Percentiles rank a stretch among this genome's conserved stretches.
phyloP scores from a whole-genome alignment of 2,888 invertebrate species.

The Brachylomia viminalis region DNA sequence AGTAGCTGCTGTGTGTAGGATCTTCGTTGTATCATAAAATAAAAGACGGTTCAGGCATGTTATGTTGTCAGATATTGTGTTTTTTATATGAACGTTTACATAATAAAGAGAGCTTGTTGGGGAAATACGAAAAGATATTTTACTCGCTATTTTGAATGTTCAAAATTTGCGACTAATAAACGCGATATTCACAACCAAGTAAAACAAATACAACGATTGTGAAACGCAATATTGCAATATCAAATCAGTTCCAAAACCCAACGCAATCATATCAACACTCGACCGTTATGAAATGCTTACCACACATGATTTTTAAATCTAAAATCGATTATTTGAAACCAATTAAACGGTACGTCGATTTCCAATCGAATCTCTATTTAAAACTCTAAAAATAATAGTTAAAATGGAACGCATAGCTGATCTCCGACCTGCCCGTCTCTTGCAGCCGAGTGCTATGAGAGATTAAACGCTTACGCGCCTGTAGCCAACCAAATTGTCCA shows the following conservation, averaged over 20 bases:
- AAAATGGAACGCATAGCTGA: conserved; percentile 52
- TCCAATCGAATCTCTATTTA: conserved; percentile 52
- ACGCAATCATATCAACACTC: not conserved
- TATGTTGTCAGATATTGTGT: too few species aligned
- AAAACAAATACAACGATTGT: not conserved
- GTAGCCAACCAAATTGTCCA: conserved; percentile 85
- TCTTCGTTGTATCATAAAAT: not conserved
- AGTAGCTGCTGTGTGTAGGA: not conserved
- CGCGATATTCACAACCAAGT: not conserved
- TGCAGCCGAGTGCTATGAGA: conserved; percentile 74
- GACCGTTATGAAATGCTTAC: conserved; percentile 7
- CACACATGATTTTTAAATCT: conserved; percentile 17
- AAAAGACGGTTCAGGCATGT: not conserved
- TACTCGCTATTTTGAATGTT: not conserved
- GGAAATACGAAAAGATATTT: not conserved
- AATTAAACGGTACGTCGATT: conserved; percentile 56
- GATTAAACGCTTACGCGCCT: conserved; percentile 84
- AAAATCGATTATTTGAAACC: conserved; percentile 38
- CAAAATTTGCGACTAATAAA: conserved; percentile 13
- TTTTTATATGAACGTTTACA: not conserved
- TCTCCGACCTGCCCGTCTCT: conserved; percentile 68
- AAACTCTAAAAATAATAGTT: conserved; percentile 63
- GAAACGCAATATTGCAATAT: conserved; percentile 7
- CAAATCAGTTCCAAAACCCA: not conserved
- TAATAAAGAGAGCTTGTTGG: not conserved